Evolutionary conservation across 2,113 vertebrate species (phyloP).

Genomic region (Lamprotornis superbus): DNA sequence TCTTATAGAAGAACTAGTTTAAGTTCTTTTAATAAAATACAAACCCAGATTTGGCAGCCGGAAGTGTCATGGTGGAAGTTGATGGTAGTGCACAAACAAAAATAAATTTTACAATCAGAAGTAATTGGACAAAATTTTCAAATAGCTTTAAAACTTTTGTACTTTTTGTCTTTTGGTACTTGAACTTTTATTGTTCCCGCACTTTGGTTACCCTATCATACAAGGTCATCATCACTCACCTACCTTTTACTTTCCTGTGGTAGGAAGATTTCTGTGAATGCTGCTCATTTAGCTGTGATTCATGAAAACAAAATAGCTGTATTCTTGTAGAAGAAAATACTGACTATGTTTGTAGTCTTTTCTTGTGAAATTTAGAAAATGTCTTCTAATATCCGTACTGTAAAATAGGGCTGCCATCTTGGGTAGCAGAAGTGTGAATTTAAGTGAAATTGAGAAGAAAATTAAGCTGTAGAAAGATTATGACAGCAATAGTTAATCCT

Average conservation of each 20-base stretch:
- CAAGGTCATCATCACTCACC: not conserved
- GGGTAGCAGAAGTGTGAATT: not conserved
- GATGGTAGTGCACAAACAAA: not conserved
- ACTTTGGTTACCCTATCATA: fast-evolving
- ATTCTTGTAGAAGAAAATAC: not conserved
- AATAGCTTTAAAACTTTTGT: not conserved
- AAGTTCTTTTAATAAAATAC: not conserved
- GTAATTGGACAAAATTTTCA: not conserved
- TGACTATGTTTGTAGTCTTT: not conserved
- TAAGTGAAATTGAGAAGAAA: slow-evolving; percentile 7
- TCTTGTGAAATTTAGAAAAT: not conserved
- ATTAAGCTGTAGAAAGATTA: not conserved
- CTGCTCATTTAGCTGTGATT: not conserved
- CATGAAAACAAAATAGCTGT: not conserved
- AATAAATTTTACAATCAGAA: not conserved
- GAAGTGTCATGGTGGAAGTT: not conserved
- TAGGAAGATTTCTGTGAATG: not conserved
- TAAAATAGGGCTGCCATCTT: not conserved
- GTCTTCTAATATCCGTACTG: not conserved
- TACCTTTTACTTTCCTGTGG: not conserved
- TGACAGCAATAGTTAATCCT: not conserved
- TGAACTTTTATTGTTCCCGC: not conserved
- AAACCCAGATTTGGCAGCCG: not conserved
- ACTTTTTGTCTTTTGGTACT: not conserved
- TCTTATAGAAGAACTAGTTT: not conserved